Base-by-base conservation (phyloP, 1,140 invertebrate species). In the Pseudomyrmex concolor region DNA sequence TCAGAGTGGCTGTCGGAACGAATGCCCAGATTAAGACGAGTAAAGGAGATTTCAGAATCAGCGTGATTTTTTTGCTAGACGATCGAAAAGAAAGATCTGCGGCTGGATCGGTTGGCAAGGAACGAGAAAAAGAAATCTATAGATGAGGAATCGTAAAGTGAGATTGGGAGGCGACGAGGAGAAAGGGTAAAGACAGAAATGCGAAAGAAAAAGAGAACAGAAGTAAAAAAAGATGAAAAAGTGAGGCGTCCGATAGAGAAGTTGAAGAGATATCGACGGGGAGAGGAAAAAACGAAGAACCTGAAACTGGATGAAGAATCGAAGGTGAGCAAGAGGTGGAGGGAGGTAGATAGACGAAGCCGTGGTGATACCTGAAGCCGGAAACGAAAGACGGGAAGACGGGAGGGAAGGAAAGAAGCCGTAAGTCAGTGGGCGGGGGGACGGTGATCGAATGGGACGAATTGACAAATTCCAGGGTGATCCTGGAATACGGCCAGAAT, bases 391-490 rank as follows among this genome's bases (percentile, higher is more conserved):
- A 25, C 54, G 51, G 45, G 34, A 34, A 34, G 34, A 64, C 55
- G 67, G 54, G 43, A 87, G 34, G 10, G 85, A 84, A 83, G 72
- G 81, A 77, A 89, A 84, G 64, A 72, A 70, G 63, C 51, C 9
- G 43, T 80, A 80, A 80, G 76, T 80, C 50, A 34, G 15, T 55
- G 15, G 68, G 2, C 25, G 68, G 54, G 48, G 51, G 68, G 34
- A 34, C 19, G 66, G 70, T 57, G 74, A 78, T 76, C 67, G 63
- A 74, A 54, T 63, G 34, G 63, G 84, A 80, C 76, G 85, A 84
- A 87, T 92, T 92, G 91, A 92, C 91, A 90, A 92, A 92, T 93
- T 91, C 89, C 87, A 67, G 64, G 59, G 89, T 85, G 85, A 91
- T 92, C 84, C 84, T 91, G 91, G 89, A 90, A 54, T 43, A 50